Base-by-base conservation (phyloP, 2,797 vertebrate genomes). In the Botia almorhae region DNA sequence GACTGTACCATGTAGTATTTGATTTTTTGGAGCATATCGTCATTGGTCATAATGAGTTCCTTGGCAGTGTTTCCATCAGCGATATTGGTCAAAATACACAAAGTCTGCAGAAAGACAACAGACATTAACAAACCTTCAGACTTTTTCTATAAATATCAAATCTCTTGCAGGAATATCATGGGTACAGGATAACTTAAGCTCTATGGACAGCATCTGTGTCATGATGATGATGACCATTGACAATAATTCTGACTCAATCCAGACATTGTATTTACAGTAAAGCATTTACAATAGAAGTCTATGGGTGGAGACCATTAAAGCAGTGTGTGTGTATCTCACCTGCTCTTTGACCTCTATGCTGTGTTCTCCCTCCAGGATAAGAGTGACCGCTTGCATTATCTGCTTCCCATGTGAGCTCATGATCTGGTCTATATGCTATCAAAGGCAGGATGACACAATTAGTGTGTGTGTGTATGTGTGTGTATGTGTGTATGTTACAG, bases 351-450 rank as follows among this genome's bases (percentile, higher is more conserved):
- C 96, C 92, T 99, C 97, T 75, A 96, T 93, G 73, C 95, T 97
- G 90, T 99, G 97, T 85, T 98, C 98, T 50, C 97, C 96, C 90
- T 99, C 98, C 86, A 99, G 93, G 90, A 99, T 99, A 82, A 99
- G 95, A 14, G 97, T 99, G 89, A 99, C 96, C 0, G 97, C 97
- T 92, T 99, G 98, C 97, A 99, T 98, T 90, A 99, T 98, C 92
- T 99, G 97, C 91, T 97, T 99, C 85, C 98, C 98, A n/a, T 99
- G 95, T 81, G 96, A 98, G 86, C 95, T 98, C 97, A 99, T 99
- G 92, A 98, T 97, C 93, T 98, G 97, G 92, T 99, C 98, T 90
- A 99, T 99, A 89, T 98, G 97, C 98, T 99, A 94, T 89, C 88
- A 85, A 81, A 93, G 88, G 36, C 56, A 79, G 4, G 81, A 89